These are phyloP conservation scores for Lobophora halterata DNA, from an alignment of 2,888 invertebrate genomes.

Conservation along the genomic window DNA sequence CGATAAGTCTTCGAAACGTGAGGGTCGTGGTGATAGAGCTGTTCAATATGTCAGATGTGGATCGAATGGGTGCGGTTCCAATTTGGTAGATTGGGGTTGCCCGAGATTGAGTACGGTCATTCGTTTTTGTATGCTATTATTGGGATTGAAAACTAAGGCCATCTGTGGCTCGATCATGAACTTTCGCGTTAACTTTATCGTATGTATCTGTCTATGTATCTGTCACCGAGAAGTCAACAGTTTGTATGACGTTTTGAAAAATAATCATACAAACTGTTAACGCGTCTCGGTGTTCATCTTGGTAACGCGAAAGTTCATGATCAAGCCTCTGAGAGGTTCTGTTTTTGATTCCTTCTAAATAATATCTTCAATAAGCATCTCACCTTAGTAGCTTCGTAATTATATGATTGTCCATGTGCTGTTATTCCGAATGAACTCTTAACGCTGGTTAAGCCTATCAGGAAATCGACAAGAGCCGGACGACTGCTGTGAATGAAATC, in stretches of 20 bases:
- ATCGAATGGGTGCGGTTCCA: constrained; percentile 23
- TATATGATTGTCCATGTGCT: constrained; percentile 6
- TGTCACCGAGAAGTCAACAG: too few species aligned
- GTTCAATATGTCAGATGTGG: constrained; percentile 18
- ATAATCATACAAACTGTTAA: too few species aligned
- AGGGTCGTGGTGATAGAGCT: constrained; percentile 18
- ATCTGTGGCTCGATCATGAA: neutral
- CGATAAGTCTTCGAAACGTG: constrained; percentile 31
- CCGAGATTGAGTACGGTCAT: constrained; percentile 13
- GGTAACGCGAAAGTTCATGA: too few species aligned
- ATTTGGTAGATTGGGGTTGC: constrained; percentile 14
- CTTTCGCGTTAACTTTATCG: too few species aligned
- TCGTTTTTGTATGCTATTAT: constrained; percentile 11
- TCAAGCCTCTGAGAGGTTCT: too few species aligned
- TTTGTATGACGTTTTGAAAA: too few species aligned
- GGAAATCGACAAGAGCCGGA: constrained; percentile 43
- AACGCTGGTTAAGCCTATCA: constrained; percentile 42
- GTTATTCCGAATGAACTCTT: constrained; percentile 44
- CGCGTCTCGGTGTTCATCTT: too few species aligned
- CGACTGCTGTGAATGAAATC: constrained; percentile 47
- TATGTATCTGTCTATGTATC: too few species aligned
- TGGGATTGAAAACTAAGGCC: constrained; percentile 15
- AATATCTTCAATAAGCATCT: neutral
- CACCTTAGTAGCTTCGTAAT: neutral
- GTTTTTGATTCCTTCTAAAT: too few species aligned